Base-by-base conservation (phyloP, 2,797 vertebrate species). In the Cetoscarus ocellatus region DNA sequence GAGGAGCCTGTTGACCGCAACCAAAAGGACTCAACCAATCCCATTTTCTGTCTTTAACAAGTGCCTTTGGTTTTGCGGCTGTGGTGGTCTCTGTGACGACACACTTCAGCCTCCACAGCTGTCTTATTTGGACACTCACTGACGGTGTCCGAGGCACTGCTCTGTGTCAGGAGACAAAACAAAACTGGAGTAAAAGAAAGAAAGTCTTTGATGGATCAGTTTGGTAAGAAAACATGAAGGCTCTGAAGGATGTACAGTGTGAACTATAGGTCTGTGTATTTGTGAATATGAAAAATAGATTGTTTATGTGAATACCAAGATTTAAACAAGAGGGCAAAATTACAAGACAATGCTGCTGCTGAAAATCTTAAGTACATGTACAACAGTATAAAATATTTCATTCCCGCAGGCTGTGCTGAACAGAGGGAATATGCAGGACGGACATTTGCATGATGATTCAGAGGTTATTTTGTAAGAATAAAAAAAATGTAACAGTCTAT, bases 31-130 rank as follows among this genome's bases (percentile, higher is more conserved):
- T 77, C 62, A 60, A 64, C 78, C 73, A 79, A 76, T 84, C 76
- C 72, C 43, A 87, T 69, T 66, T 38, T n/a, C 45, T 81, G 70
- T 82, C 70, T 66, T 49, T 72, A 57, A 56, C 44, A 89, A 91
- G 88, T 92, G 91, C 91, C 91, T 93, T 85, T 68, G 56, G 57
- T 75, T 14, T 12, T 6, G 18, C 11, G 73, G 80, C 85, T 88
- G 70, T 73, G 67, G 78, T 75, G 72, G 75, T 83, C 82, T 85
- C 84, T 76, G 67, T 85, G 87, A 88, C 40, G 79, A 90, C 39
- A 40, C 84, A 83, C 87, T 84, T 81, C 15, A 57, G 71, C 79
- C 73, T 83, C 61, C 56, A 59, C 49, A 61, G 44, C 45, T 51
- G n/a, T 78, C 65, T 64, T 71, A 65, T 61, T 61, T 64, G 55